Conservation (phyloP, 1,140 invertebrate genomes). For the Achroia grisella region DNA sequence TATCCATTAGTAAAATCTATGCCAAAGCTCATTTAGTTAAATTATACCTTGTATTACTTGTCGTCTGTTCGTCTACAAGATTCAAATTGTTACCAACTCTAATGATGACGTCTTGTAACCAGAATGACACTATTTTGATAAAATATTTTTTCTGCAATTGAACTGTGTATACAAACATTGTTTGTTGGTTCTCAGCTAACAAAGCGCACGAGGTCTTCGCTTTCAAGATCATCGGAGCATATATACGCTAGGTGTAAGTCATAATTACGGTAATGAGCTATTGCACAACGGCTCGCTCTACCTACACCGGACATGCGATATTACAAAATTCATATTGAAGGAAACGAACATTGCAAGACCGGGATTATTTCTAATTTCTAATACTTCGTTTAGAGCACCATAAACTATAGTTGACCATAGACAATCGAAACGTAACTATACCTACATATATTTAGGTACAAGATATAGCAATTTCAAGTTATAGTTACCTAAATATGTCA, state of each 20-base stretch:
- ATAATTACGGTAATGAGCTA: slow-evolving; percentile 62
- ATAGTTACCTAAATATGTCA: no score
- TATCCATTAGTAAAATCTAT: no score
- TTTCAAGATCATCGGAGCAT: slow-evolving; percentile 71
- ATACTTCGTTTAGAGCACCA: background rate
- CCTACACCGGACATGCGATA: slow-evolving; percentile 34
- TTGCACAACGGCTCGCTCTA: slow-evolving; percentile 47
- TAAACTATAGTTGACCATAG: background rate
- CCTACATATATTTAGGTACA: background rate
- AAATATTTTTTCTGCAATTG: no score
- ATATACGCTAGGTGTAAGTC: slow-evolving; percentile 36
- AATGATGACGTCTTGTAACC: no score
- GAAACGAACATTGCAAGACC: slow-evolving; percentile 13
- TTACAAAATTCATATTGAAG: slow-evolving; percentile 30
- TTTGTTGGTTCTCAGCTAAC: slow-evolving; percentile 35
- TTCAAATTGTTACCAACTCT: no score
- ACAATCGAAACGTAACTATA: background rate
- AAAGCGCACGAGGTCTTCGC: slow-evolving; percentile 55
- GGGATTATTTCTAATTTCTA: slow-evolving; percentile 11
- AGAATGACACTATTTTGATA: no score
- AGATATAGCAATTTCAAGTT: no score
- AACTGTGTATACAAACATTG: slow-evolving; percentile 43
- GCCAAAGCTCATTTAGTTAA: no score
- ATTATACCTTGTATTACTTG: no score
- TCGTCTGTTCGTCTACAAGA: no score